Percentiles rank a stretch among this genome's conserved stretches.
Evolutionary conservation across 2,113 vertebrate genomes (phyloP).

Genomic region (Apeltes quadracus): DNA sequence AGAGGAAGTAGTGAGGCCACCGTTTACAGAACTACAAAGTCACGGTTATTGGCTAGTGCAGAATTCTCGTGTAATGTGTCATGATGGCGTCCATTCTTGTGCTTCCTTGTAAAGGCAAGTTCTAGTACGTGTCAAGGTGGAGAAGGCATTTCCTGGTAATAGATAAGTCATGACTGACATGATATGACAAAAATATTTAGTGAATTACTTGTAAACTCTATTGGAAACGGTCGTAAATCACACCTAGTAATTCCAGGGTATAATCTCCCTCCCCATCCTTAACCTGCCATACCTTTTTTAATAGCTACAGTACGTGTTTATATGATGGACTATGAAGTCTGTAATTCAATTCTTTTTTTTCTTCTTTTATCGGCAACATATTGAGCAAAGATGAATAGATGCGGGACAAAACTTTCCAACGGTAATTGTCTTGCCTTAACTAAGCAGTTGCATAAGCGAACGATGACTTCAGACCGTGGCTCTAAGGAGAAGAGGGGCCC

Average conservation of each 20-base stretch:
- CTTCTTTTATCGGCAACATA: conserved; percentile 10
- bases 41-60: background rate
- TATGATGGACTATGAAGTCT: background rate
- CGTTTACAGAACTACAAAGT: background rate
- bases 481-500: conserved; percentile 26
- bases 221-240: conserved; percentile 12
- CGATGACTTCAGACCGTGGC: conserved; percentile 2
- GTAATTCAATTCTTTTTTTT: conserved; percentile 10
- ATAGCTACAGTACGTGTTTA: background rate
- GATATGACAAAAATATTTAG: background rate
- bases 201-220: background rate
- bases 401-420: conserved; percentile 7
- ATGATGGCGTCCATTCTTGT: background rate
- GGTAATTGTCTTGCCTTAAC: conserved; percentile 39
- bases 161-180: conserved; percentile 28
- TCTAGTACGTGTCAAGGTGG: background rate
- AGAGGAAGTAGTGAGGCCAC: too few species aligned
- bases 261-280: conserved; percentile 10
- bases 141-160: background rate
- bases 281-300: conserved; percentile 7
- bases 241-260: conserved; percentile 8
- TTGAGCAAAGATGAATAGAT: conserved; percentile 1
- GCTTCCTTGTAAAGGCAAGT: background rate
- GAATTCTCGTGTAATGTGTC: background rate
- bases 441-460: conserved; percentile 29